These are phyloP conservation scores for Rynchops niger DNA, from an alignment of 2,113 vertebrate species.

Conservation along the genomic window DNA sequence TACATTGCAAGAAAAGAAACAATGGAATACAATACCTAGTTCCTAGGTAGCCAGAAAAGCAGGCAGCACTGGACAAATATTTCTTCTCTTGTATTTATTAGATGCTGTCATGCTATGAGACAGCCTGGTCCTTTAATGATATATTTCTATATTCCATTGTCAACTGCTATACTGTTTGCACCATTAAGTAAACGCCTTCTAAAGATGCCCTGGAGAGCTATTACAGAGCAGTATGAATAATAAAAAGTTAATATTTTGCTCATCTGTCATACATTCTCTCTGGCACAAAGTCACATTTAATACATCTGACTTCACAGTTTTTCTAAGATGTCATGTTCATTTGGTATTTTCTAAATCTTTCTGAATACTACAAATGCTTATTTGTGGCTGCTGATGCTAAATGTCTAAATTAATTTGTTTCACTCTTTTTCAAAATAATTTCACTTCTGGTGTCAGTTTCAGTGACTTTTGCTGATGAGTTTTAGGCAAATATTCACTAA, in stretches of 20 bases:
- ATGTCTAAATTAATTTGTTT: not conserved
- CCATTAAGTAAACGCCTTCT: slow-evolving; percentile 56
- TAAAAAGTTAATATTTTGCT: slow-evolving; percentile 40
- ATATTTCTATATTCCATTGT: slow-evolving; percentile 24
- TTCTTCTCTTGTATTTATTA: not conserved
- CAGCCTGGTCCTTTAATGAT: slow-evolving; percentile 6
- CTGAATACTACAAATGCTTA: not conserved
- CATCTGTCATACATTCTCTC: slow-evolving; percentile 28
- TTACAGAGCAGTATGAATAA: slow-evolving; percentile 43
- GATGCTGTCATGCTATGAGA: not conserved
- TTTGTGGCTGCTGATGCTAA: not conserved
- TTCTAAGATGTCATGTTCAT: not conserved
- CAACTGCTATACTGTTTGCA: slow-evolving; percentile 57
- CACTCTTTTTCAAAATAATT: not conserved
- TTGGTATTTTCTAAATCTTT: not conserved
- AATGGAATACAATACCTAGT: not conserved
- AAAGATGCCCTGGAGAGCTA: slow-evolving; percentile 50
- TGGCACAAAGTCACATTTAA: slow-evolving; percentile 23
- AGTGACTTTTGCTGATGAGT: not conserved
- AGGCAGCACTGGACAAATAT: not conserved
- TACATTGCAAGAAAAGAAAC: not conserved
- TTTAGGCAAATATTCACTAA: not conserved
- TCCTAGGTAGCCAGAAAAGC: not conserved
- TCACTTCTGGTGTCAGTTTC: not conserved
- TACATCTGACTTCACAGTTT: not conserved